A percentile compares a stretch with the other conserved stretches of the same genome.
Conservation (phyloP, 2,888 invertebrate species). For the Timema podura region DNA sequence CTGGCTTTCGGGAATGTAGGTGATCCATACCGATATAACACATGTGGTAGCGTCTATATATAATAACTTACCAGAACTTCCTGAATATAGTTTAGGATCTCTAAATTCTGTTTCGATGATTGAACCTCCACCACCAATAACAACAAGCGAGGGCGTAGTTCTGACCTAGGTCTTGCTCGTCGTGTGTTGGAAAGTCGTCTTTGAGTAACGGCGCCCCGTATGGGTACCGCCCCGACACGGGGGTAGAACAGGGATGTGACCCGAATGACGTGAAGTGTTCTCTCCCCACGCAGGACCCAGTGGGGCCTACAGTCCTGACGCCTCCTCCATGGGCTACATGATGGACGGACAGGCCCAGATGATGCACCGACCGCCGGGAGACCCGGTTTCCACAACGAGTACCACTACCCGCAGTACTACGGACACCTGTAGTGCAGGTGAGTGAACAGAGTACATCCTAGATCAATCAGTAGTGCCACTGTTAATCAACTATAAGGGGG, state of each 20-base stretch:
- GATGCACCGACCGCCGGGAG: conserved; percentile 93
- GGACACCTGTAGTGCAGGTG: conserved; percentile 68
- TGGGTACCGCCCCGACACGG: conserved; percentile 39
- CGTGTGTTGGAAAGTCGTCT: too few species aligned
- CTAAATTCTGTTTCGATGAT: too few species aligned
- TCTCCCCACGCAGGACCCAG: conserved; percentile 91
- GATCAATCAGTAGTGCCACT: background rate
- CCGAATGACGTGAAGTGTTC: conserved; percentile 70
- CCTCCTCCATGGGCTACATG: conserved; percentile 96
- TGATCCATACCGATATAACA: too few species aligned
- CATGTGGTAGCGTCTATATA: too few species aligned
- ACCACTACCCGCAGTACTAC: conserved; percentile 90
- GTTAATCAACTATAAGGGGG: background rate
- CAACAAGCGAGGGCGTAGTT: too few species aligned
- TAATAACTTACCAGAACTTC: too few species aligned
- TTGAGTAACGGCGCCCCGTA: too few species aligned
- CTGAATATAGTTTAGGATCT: too few species aligned
- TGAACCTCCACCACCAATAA: too few species aligned
- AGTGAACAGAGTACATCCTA: background rate
- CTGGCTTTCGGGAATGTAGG: too few species aligned
- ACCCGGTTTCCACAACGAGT: conserved; percentile 91
- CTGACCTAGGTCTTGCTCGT: too few species aligned
- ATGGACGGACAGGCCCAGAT: conserved; percentile 87
- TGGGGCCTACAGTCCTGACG: conserved; percentile 94
- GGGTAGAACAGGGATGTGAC: conserved; percentile 54